Evolutionary conservation across 2,113 vertebrate genomes (phyloP), one percentile per base, ranked within the genome.

Genomic region (Crotalus helleri): DNA sequence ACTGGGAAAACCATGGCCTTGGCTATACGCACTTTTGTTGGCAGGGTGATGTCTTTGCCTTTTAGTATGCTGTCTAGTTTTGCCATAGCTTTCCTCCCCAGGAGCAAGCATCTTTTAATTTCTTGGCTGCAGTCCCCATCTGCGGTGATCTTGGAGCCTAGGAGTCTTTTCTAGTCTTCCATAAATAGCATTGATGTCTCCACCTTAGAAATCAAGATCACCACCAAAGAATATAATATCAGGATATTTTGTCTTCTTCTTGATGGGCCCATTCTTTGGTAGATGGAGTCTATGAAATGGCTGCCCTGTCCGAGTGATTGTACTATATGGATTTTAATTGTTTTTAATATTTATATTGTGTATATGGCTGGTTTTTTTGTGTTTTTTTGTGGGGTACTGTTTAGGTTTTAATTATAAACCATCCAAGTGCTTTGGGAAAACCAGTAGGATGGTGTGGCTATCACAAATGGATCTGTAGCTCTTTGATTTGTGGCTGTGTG

Each of bases 141-240:
- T 46, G 44, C 44, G 44, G 44, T 46, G 44, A 46, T 46, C 3
- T 46, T 46, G 44, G 44, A 46, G 44, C 44, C 44, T 46, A 46
- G 44, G 44, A 46, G 44, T 46, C 44, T 46, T 46, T 46, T 85
- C 6, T 15, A 85, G 53, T 69, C 61, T 91, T 74, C n/a, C n/a
- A 17, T 33, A 33, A 13, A 85, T 93, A 33, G 13, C 7, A 90
- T 89, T 92, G 88, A 92, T 24, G 6, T 91, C 26, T 92, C 49
- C 4, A 24, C 26, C 51, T 93, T 59, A 89, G 54, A 89, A 94
- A 94, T 29, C 39, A 92, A 57, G 33, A 53, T 5, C 24, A 86
- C 24, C 90, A 49, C 51, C 57, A 6, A 87, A 91, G 12, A 92
- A 33, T 55, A 87, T 87, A 3, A 59, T 87, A 69, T 58, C 49